These are phyloP conservation scores for Mobula birostris DNA, from an alignment of 2,113 vertebrate genomes.

Conservation along the genomic window DNA sequence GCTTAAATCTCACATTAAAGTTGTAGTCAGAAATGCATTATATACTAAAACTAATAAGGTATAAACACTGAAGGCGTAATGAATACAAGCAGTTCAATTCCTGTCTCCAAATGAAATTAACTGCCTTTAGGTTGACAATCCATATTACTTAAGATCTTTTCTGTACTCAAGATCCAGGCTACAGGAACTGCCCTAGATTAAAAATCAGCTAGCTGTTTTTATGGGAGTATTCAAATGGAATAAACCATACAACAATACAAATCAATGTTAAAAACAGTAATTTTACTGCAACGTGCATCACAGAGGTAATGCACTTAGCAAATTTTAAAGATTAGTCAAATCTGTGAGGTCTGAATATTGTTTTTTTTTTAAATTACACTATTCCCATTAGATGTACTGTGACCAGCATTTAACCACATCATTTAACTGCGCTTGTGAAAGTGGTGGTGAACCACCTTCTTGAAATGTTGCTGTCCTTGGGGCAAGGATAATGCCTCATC, in stretches of 20 bases:
- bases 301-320: no score
- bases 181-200: not conserved
- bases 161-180: not conserved
- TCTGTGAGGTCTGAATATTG: no score
- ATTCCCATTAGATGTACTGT: no score
- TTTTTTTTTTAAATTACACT: no score
- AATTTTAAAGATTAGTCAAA: not conserved
- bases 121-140: not conserved
- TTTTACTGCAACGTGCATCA: not conserved
- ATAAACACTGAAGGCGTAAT: not conserved
- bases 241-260: not conserved
- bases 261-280: not conserved
- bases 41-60: not conserved
- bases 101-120: not conserved
- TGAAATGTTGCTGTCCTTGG: no score
- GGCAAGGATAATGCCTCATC: no score
- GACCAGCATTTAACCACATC: no score
- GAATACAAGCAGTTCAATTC: not conserved
- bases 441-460: no score
- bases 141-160: not conserved
- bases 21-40: not conserved
- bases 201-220: not conserved
- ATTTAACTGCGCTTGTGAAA: no score
- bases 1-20: slow-evolving; percentile 10
- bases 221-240: not conserved